Evolutionary conservation across 2,888 invertebrate genomes (phyloP), one percentile per base, ranked within the genome.

Genomic region (Leucoptera coffeella): DNA sequence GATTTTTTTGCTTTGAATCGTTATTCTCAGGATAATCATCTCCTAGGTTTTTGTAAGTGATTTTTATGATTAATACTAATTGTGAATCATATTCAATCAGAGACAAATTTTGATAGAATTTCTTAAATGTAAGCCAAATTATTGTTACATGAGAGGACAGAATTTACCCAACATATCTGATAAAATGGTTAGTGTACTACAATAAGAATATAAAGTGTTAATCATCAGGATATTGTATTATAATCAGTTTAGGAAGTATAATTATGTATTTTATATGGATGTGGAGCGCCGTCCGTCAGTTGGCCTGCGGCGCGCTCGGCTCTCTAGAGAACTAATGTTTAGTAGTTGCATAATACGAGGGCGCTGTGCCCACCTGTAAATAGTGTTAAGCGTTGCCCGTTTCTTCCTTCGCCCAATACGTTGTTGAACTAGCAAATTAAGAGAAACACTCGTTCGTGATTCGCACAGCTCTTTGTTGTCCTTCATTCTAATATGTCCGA

Each of bases 131-230:
- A 59, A 59, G 59, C 58, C 60, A 65, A 65, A 64, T 62, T 58
- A 50, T 64, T 59, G 50, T 64, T 60, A 65, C 62, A 52, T 52
- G 61, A 65, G 58, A 64, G 26, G 62, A 62, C 64, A 53, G 67
- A 69, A 69, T 69, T 69, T 69, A 69, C 61, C 65, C 61, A 47
- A 69, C 69, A 69, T 69, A 69, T 69, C 69, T 65, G 62, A 64
- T 60, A 67, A 65, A 62, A 67, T 67, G 69, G 69, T 69, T 69
- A 69, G 69, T 69, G 69, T 67, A 62, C 60, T 69, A 69, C 64
- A 57, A 57, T 67, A 65, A 64, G 65, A 55, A 56, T 56, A 54
- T 53, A 52, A 50, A 47, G 51, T 47, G 45, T 49, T 48, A 58
- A 59, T 50, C 61, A 61, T 55, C 60, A 64, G 59, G 61, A 58